These are phyloP conservation scores for Sporophila hypoxantha DNA, from an alignment of 2,113 vertebrate species.

Conservation along the genomic window DNA sequence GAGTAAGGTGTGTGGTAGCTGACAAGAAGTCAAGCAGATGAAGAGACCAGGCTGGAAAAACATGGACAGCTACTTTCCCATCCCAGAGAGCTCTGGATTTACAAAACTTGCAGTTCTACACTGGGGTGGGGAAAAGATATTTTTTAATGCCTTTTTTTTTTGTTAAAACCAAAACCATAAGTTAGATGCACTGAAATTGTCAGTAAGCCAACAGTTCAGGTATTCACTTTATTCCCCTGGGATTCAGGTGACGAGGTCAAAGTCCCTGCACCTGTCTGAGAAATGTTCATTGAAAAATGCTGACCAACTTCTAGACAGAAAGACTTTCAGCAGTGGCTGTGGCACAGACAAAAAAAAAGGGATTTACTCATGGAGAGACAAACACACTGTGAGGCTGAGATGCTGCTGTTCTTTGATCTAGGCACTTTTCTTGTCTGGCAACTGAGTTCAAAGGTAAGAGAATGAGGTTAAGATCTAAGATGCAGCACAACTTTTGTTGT, in stretches of 20 bases:
- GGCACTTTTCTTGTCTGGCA: constrained; percentile 23
- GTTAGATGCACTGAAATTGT: neutral
- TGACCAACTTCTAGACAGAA: neutral
- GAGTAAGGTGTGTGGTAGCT: neutral
- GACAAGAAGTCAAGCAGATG: neutral
- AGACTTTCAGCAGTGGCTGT: neutral
- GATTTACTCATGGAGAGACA: neutral
- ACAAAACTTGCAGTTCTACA: neutral
- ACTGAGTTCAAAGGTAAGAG: constrained; percentile 22
- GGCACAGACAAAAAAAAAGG: neutral
- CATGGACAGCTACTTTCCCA: neutral
- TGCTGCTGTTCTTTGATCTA: neutral
- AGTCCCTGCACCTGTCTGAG: neutral
- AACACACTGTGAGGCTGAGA: neutral
- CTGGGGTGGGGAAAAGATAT: neutral
- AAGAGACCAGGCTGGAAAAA: neutral
- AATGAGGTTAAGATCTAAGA: constrained; percentile 25
- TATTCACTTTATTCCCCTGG: neutral
- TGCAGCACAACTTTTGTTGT: neutral
- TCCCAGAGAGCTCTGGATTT: neutral
- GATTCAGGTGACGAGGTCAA: neutral
- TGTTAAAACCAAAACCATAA: neutral
- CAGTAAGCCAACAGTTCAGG: neutral
- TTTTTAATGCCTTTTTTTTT: neutral
- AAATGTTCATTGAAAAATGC: neutral